Base-by-base conservation (phyloP, 2,113 vertebrate species). In the Epinephelus lanceolatus region DNA sequence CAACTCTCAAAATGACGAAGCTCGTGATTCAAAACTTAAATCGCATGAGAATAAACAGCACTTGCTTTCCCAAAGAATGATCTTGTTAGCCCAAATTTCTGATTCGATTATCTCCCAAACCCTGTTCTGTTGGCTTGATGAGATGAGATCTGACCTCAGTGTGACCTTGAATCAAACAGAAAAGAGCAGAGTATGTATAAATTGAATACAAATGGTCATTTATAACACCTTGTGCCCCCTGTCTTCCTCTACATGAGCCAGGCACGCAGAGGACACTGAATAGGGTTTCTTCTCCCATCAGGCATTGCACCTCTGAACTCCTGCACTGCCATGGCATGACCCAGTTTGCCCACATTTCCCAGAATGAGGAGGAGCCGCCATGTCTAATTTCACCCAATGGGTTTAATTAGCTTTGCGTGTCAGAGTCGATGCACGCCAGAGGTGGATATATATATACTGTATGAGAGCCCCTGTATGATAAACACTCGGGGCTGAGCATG, bases 401-500 rank as follows among this genome's bases (percentile, higher is more conserved):
- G 57, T 83, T 86, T 59, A 86, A 90, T 90, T 76, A 72, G 68
- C 45, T 62, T 78, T 69, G 86, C 60, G 25, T 87, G 86, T 65
- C 7, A 9, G 40, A 17, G 18, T 49, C 52, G 3, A 9, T 47
- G 66, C 62, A n/a, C 55, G 37, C 67, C 78, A 70, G 81, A 71
- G 52, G 56, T 67, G 37, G 59, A 80, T 53, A 67, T 69, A 66
- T 62, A 69, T 62, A 69, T 65, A 61, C 81, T 79, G 74, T 78
- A 62, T 30, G 30, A 40, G 65, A 73, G 70, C 55, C 61, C 5
- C 57, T 6, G 75, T 17, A 27, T 33, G 66, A 81, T 86, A 87
- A 86, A 87, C 80, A 84, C 27, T 37, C 5, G 1, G 51, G 57
- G 17, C 71, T 0, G 51, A 79, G 71, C 53, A n/a, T 33, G 80